A percentile compares a stretch with the other conserved stretches of the same genome.
Conservation (phyloP, 2,888 invertebrate species). For the Philereme transversata region DNA sequence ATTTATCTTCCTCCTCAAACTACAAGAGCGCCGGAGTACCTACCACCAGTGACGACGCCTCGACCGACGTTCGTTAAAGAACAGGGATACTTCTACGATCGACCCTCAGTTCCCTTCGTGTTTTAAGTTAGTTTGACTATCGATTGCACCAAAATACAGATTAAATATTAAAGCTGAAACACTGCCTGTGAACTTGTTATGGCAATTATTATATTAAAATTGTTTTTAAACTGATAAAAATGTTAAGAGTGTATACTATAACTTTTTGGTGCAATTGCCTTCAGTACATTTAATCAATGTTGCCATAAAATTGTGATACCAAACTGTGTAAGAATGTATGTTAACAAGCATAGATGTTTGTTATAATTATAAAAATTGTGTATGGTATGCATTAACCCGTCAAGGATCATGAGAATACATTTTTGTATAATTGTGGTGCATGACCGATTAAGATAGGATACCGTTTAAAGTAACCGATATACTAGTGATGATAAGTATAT, state of each 20-base stretch:
- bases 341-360: constrained; percentile 37
- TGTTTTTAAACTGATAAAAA: neutral
- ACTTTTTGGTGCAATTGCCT: constrained; percentile 29
- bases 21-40: constrained; percentile 37
- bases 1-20: constrained; percentile 20
- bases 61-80: constrained; percentile 67
- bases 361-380: constrained; percentile 44
- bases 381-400: constrained; percentile 28
- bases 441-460: constrained; percentile 40
- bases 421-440: no score
- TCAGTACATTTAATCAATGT: constrained; percentile 43
- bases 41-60: constrained; percentile 54
- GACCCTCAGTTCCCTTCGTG: constrained; percentile 71
- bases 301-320: constrained; percentile 80
- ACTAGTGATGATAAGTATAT: constrained; percentile 52
- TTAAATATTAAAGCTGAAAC: neutral
- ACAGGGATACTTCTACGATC: constrained; percentile 76
- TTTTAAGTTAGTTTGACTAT: constrained; percentile 57
- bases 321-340: constrained; percentile 54
- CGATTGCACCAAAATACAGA: constrained; percentile 39
- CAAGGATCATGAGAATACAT: no score
- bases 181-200: neutral
- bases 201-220: neutral
- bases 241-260: neutral
- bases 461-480: constrained; percentile 51